Evolutionary conservation across 2,113 vertebrate species (phyloP).

Genomic region (Colossoma macropomum): DNA sequence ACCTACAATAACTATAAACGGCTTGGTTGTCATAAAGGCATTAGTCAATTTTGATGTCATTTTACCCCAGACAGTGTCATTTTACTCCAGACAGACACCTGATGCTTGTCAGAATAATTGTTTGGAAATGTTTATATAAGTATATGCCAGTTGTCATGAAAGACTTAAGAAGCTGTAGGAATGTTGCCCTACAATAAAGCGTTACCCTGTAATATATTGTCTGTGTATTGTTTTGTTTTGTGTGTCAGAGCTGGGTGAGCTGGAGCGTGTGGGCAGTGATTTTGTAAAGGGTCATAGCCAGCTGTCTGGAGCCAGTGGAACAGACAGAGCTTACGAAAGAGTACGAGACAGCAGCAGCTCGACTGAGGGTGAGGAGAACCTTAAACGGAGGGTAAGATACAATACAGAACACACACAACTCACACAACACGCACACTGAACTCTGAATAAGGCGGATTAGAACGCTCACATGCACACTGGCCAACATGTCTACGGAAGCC

Average conservation of each 20-base stretch:
- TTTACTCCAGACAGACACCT: no score
- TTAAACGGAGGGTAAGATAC: constrained; percentile 80
- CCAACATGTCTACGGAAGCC: neutral
- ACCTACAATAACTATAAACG: no score
- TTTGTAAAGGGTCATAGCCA: constrained; percentile 77
- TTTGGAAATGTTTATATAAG: no score
- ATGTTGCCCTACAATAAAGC: no score
- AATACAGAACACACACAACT: neutral
- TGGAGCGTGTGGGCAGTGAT: constrained; percentile 80
- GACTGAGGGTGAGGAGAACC: constrained; percentile 84
- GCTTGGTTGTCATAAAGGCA: no score
- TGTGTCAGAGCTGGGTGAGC: constrained; percentile 78
- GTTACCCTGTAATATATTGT: neutral
- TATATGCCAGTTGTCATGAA: no score
- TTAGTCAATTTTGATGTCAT: no score
- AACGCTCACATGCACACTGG: constrained; percentile 3
- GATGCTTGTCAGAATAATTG: no score
- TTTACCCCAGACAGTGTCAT: no score
- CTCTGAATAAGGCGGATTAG: neutral
- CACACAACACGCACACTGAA: neutral
- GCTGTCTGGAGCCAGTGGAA: constrained; percentile 67
- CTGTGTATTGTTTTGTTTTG: constrained; percentile 12
- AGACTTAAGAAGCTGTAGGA: no score
- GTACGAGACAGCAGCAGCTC: constrained; percentile 84
- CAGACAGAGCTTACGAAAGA: constrained; percentile 75